Conservation (phyloP, 2,888 invertebrate genomes). For the Caradrina clavipalpis region DNA sequence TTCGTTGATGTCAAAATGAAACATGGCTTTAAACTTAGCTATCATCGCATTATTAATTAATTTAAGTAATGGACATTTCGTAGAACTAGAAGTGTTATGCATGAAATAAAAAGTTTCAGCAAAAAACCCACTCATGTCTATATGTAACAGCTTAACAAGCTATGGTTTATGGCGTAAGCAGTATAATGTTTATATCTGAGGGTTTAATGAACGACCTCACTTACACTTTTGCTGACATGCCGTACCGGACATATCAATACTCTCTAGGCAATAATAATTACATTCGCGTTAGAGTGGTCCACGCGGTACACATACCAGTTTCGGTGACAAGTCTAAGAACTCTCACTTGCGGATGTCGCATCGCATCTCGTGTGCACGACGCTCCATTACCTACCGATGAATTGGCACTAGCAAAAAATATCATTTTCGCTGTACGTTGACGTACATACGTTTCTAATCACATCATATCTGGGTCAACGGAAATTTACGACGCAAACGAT, state of each 20-base stretch:
- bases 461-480: constrained; percentile 89
- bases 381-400: constrained; percentile 82
- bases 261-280: constrained; percentile 85
- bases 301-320: constrained; percentile 86
- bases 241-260: constrained; percentile 84
- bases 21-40: constrained; percentile 17
- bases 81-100: constrained; percentile 28
- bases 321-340: constrained; percentile 88
- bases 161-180: constrained; percentile 56
- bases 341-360: constrained; percentile 89
- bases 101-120: constrained; percentile 15
- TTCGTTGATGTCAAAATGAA: constrained; percentile 27
- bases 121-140: constrained; percentile 38
- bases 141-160: constrained; percentile 28
- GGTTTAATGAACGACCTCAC: constrained; percentile 83
- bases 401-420: constrained; percentile 88
- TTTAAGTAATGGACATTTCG: constrained; percentile 17
- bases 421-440: constrained; percentile 83
- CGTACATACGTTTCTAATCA: constrained; percentile 87
- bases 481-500: constrained; percentile 85
- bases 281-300: constrained; percentile 76
- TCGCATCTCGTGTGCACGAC: constrained; percentile 83
- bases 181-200: constrained; percentile 70
- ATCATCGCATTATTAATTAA: constrained; percentile 35
- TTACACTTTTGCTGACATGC: constrained; percentile 81